Evolutionary conservation across 2,113 vertebrate genomes (phyloP).

Genomic region (Crypturellus undulatus): DNA sequence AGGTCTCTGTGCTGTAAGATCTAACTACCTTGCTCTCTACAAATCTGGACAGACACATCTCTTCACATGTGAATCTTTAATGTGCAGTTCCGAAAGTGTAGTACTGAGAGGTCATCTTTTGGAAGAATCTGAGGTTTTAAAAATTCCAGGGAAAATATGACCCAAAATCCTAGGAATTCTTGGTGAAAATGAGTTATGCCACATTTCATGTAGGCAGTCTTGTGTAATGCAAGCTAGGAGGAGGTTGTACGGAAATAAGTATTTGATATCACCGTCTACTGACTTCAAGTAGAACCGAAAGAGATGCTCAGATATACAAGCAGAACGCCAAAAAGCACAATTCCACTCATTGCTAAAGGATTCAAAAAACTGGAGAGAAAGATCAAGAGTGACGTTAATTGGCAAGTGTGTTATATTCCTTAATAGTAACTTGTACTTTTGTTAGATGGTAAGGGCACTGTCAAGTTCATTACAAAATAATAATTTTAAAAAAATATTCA

Average conservation of each 20-base stretch:
- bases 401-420: neutral
- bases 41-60: neutral
- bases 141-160: neutral
- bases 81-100: neutral
- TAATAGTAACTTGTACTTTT: neutral
- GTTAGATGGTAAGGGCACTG: neutral
- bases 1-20: neutral
- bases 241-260: neutral
- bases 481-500: neutral
- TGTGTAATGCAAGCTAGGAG: neutral
- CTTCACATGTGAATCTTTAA: neutral
- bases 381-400: neutral
- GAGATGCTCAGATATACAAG: neutral
- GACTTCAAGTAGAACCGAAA: neutral
- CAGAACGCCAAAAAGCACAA: neutral
- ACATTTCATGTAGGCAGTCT: neutral
- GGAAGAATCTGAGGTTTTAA: neutral
- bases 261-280: neutral
- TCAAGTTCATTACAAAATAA: neutral
- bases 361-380: neutral
- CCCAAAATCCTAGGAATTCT: neutral
- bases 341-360: neutral
- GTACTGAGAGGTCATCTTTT: neutral
- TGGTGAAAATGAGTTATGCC: neutral
- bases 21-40: neutral